These are phyloP conservation scores for Thecocarcelia acutangulata DNA, from an alignment of 2,888 invertebrate species.

Conservation along the genomic window DNA sequence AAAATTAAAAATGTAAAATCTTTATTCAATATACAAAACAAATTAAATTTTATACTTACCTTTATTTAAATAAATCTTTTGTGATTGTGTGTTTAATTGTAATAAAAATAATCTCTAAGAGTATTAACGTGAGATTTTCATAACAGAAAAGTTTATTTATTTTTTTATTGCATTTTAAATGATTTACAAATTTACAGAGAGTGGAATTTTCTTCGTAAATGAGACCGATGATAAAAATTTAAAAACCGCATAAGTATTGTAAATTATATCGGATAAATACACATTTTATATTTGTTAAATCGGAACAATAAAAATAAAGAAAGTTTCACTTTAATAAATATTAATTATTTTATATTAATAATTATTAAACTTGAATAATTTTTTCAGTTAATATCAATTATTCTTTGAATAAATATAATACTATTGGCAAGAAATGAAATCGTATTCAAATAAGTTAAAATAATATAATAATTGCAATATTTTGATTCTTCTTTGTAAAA, in stretches of 20 bases:
- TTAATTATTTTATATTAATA: neutral
- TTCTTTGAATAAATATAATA: slow-evolving; percentile 50
- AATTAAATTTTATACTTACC: slow-evolving; percentile 9
- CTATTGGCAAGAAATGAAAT: slow-evolving; percentile 59
- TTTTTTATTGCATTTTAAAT: too few relatives aligned
- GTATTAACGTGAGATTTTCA: slow-evolving; percentile 15
- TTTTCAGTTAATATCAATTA: slow-evolving; percentile 8
- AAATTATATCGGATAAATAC: too few relatives aligned
- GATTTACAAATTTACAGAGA: too few relatives aligned
- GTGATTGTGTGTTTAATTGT: slow-evolving; percentile 60
- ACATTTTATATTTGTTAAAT: too few relatives aligned
- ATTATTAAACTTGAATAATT: neutral
- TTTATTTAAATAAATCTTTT: slow-evolving; percentile 54
- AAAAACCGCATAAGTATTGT: too few relatives aligned
- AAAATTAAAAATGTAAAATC: slow-evolving; percentile 19
- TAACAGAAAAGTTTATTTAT: slow-evolving; percentile 19
- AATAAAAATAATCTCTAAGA: slow-evolving; percentile 13
- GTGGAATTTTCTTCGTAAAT: too few relatives aligned
- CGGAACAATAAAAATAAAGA: neutral
- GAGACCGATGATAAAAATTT: too few relatives aligned
- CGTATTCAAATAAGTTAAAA: slow-evolving; percentile 62
- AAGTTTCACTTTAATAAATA: slow-evolving; percentile 41
- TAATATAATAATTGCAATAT: slow-evolving; percentile 49
- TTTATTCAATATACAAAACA: slow-evolving; percentile 37
- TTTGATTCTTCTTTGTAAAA: slow-evolving; percentile 55